A percentile compares a stretch with the other conserved stretches of the same genome.
Conservation (phyloP, 2,888 invertebrate species). For the Polyommatus iphigenia region DNA sequence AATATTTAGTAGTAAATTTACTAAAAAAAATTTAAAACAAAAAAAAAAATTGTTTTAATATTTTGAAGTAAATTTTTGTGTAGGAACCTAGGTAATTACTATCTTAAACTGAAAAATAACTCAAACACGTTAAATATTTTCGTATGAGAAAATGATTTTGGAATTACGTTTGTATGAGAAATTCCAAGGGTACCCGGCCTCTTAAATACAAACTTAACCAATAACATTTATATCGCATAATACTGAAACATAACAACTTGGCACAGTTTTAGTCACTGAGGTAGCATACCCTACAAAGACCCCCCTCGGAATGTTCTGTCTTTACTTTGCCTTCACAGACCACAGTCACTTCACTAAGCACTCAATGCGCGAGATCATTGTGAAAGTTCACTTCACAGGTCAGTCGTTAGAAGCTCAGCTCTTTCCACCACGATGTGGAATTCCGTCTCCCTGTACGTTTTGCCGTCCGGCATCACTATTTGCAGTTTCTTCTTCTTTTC, state of each 20-base stretch:
- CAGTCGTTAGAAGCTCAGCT: conserved; percentile 89
- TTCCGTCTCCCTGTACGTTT: conserved; percentile 92
- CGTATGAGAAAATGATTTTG: no score
- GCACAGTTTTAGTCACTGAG: conserved; percentile 59
- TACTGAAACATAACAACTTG: conserved; percentile 62
- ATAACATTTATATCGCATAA: conserved; percentile 49
- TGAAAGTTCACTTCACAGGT: conserved; percentile 72
- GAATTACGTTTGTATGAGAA: no score
- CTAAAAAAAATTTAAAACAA: no score
- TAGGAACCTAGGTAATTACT: no score
- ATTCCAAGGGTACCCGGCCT: no score
- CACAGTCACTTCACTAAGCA: neutral
- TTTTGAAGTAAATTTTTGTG: no score
- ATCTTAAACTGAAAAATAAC: no score
- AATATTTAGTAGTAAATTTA: no score
- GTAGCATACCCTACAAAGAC: conserved; percentile 49
- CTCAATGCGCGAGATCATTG: conserved; percentile 6
- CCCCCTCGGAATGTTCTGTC: conserved; percentile 2
- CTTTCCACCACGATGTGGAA: conserved; percentile 92
- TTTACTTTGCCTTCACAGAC: conserved; percentile 20
- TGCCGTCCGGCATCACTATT: conserved; percentile 89
- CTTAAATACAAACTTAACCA: conserved; percentile 40
- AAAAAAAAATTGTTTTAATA: no score
- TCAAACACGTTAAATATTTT: no score
- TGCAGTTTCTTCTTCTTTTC: conserved; percentile 82